Conservation (phyloP, 2,113 vertebrate genomes). For the Arvicanthis niloticus region DNA sequence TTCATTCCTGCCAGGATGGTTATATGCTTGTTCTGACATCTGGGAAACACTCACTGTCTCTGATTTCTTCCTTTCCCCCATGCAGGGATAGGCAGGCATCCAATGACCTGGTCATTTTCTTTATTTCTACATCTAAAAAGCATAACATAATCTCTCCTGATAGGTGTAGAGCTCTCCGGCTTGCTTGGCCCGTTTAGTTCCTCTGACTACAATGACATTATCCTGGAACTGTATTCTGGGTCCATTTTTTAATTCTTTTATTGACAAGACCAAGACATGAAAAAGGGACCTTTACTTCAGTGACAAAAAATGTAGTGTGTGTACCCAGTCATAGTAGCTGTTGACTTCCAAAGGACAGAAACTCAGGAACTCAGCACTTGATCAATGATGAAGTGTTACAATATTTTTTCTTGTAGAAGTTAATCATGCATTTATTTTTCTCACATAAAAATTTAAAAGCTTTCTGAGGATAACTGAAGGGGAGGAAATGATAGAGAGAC, state of each 20-base stretch:
- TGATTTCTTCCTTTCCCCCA: background rate
- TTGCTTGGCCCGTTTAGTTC: background rate
- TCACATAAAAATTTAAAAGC: slow-evolving; percentile 50
- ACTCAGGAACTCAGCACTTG: slow-evolving; percentile 59
- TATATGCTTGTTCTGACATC: background rate
- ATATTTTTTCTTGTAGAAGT: slow-evolving; percentile 78
- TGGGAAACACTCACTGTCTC: background rate
- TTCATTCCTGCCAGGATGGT: background rate
- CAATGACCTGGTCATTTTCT: background rate
- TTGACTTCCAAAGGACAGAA: slow-evolving; percentile 61
- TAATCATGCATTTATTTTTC: slow-evolving; percentile 25
- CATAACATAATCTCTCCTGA: background rate
- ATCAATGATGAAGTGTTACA: slow-evolving; percentile 72
- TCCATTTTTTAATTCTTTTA: background rate
- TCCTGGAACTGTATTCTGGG: background rate
- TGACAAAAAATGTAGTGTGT: background rate
- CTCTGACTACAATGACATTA: background rate
- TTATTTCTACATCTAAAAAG: background rate
- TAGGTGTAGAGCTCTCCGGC: too few relatives aligned
- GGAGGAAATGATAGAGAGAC: background rate
- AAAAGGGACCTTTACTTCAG: background rate
- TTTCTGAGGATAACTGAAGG: background rate
- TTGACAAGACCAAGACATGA: too few relatives aligned
- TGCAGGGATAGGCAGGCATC: background rate
- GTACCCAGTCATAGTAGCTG: background rate